These are phyloP conservation scores for Notechis scutatus DNA, from an alignment of 2,113 vertebrate genomes.

Conservation along the genomic window DNA sequence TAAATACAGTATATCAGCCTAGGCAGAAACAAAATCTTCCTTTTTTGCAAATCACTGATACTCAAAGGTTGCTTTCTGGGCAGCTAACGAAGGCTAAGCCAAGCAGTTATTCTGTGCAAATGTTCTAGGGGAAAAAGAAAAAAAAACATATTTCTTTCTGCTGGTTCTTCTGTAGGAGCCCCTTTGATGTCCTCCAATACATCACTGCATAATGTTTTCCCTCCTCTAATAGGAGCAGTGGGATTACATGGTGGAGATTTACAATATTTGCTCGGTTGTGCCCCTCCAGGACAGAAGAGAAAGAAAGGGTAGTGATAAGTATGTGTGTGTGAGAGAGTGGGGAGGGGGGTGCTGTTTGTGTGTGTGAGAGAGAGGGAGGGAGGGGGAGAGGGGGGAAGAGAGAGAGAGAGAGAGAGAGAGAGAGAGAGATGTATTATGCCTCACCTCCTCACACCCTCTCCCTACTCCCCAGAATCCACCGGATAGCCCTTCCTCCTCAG, in stretches of 20 bases:
- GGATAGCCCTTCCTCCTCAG: constrained; percentile 1
- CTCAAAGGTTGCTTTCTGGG: background rate
- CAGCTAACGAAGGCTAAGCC: background rate
- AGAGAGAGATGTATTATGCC: background rate
- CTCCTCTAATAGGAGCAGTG: constrained; percentile 17
- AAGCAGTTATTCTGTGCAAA: constrained; percentile 11
- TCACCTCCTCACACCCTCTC: background rate
- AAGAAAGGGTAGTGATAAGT: background rate
- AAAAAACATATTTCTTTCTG: constrained; percentile 8
- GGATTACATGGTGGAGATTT: constrained; percentile 30
- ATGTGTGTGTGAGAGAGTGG: too few relatives aligned
- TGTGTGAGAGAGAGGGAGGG: too few relatives aligned
- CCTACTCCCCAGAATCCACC: background rate
- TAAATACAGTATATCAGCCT: fast-evolving
- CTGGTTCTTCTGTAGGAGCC: constrained; percentile 20
- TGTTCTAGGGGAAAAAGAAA: background rate
- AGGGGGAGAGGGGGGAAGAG: too few relatives aligned
- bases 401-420: too few relatives aligned
- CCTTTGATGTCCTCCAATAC: constrained; percentile 48
- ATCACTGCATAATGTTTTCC: constrained; percentile 43
- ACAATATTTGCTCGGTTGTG: background rate
- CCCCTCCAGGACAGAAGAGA: constrained; percentile 5
- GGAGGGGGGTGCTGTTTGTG: too few relatives aligned
- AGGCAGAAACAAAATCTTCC: too few relatives aligned
- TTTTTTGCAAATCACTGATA: fast-evolving